phyloP scores from a whole-genome alignment of 2,888 invertebrate species.

The Dione juno region DNA sequence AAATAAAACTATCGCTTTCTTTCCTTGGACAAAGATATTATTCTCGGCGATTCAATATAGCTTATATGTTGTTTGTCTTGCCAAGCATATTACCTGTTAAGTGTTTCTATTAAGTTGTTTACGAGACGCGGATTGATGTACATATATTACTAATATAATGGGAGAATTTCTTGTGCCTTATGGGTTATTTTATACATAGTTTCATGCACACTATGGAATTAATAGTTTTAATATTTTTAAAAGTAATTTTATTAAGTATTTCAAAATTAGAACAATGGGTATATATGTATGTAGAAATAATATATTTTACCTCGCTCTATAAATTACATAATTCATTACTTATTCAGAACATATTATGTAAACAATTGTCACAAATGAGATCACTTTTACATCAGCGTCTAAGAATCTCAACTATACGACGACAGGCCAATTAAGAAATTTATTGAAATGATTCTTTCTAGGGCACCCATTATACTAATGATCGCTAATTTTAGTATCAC shows the following conservation, averaged over 20 bases:
- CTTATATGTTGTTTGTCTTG: conserved; percentile 16
- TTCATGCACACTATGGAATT: background rate
- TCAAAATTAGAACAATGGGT: no score
- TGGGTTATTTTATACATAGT: conserved; percentile 5
- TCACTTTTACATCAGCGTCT: conserved; percentile 75
- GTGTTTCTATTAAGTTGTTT: conserved; percentile 43
- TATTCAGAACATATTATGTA: conserved; percentile 39
- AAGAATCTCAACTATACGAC: conserved; percentile 71
- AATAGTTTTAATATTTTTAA: background rate
- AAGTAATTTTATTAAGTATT: no score
- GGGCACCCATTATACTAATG: conserved; percentile 75
- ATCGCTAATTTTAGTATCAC: conserved; percentile 64
- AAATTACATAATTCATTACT: conserved; percentile 33
- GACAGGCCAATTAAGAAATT: conserved; percentile 78
- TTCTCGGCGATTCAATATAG: conserved; percentile 15
- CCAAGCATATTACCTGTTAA: conserved; percentile 24
- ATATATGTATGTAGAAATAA: no score
- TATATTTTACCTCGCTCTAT: conserved; percentile 28
- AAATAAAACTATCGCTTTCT: background rate
- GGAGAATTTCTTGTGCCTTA: conserved; percentile 37
- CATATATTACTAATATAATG: conserved; percentile 44
- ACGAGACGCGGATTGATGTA: conserved; percentile 29
- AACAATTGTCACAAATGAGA: conserved; percentile 56
- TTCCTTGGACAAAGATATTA: conserved; percentile 6
- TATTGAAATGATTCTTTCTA: conserved; percentile 74